Conservation (phyloP, 2,888 invertebrate species). For the Pterostichus niger region DNA sequence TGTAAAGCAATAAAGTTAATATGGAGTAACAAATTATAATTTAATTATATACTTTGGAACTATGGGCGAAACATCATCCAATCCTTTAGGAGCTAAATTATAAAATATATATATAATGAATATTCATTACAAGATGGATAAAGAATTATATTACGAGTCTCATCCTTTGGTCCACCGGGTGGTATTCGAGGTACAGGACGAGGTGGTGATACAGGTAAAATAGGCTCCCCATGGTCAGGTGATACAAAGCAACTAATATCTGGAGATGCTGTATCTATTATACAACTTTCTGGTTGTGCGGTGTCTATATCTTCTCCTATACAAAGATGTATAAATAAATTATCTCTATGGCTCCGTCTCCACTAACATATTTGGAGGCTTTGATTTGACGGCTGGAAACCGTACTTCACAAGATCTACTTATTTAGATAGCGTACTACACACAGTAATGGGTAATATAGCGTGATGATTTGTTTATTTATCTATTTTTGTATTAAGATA, state of each 20-base stretch:
- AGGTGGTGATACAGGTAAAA: not conserved
- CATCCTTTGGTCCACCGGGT: conserved; percentile 1
- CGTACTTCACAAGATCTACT: too few species aligned
- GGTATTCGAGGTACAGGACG: conserved; percentile 16
- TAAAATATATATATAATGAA: not conserved
- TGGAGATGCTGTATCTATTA: conserved; percentile 21
- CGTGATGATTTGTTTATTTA: too few species aligned
- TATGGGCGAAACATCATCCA: conserved; percentile 17
- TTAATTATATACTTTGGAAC: conserved; percentile 13
- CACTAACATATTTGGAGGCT: too few species aligned
- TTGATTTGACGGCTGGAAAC: too few species aligned
- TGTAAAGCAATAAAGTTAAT: conserved; percentile 2
- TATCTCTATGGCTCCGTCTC: too few species aligned
- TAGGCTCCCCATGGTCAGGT: not conserved
- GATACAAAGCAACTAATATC: conserved; percentile 52
- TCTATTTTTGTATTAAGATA: too few species aligned
- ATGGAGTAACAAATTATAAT: not conserved
- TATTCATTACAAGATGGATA: not conserved
- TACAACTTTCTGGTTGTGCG: conserved; percentile 2
- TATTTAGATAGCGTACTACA: too few species aligned
- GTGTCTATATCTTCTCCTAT: conserved; percentile 20
- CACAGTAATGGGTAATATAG: too few species aligned
- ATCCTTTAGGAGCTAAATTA: not conserved
- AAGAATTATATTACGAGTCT: not conserved
- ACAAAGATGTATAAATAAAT: not conserved